Evolutionary conservation across 2,888 invertebrate species (phyloP).

Genomic region (Papilio demoleus): DNA sequence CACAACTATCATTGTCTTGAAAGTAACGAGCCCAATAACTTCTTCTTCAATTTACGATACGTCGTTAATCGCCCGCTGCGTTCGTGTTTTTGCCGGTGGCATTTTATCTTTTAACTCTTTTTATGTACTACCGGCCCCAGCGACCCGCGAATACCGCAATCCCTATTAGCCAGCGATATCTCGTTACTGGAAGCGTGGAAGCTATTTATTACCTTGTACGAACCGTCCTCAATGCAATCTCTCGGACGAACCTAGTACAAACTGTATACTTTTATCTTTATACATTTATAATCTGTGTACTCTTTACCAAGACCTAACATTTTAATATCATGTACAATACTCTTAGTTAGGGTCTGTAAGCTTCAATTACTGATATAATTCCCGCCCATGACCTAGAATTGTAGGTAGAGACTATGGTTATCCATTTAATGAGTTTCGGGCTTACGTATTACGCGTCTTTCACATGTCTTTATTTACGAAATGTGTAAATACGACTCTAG

Average conservation of each 20-base stretch:
- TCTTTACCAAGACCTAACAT: too few relatives aligned
- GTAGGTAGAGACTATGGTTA: too few relatives aligned
- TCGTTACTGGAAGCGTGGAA: slow-evolving; percentile 56
- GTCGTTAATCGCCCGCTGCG: slow-evolving; percentile 63
- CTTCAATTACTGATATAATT: too few relatives aligned
- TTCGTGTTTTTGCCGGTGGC: slow-evolving; percentile 27
- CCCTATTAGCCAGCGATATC: slow-evolving; percentile 65
- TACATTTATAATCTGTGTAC: background rate
- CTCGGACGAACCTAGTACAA: slow-evolving; percentile 9
- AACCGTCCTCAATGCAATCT: slow-evolving; percentile 39
- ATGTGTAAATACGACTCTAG: background rate
- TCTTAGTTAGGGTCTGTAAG: too few relatives aligned
- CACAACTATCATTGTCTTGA: slow-evolving; percentile 79
- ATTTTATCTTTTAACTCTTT: slow-evolving; percentile 28
- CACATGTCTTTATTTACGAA: background rate
- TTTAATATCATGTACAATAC: too few relatives aligned
- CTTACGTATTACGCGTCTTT: background rate
- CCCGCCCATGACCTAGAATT: too few relatives aligned
- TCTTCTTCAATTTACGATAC: slow-evolving; percentile 71
- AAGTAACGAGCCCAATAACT: slow-evolving; percentile 72
- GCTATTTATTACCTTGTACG: slow-evolving; percentile 55
- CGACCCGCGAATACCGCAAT: slow-evolving; percentile 71
- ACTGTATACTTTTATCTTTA: background rate
- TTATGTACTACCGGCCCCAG: slow-evolving; percentile 48
- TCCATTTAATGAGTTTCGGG: background rate